A percentile compares a stretch with the other conserved stretches of the same genome.
Evolutionary conservation across 1,140 invertebrate species (phyloP).

Genomic region (Dreissena polymorpha): DNA sequence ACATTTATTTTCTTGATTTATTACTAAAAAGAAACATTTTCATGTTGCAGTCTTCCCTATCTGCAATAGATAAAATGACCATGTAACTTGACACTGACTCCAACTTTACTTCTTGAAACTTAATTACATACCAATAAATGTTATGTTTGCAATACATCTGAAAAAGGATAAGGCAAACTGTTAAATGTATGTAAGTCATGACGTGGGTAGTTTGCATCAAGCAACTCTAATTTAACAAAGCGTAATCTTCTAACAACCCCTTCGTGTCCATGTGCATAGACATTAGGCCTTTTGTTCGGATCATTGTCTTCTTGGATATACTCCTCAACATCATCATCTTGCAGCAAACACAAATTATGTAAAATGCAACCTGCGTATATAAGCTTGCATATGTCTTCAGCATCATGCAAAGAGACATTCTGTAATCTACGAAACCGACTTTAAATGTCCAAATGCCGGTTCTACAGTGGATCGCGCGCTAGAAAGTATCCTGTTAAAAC

Average conservation of each 20-base stretch:
- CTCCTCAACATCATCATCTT: constrained; percentile 41
- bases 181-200: no score
- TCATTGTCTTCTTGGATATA: constrained; percentile 24
- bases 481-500: constrained; percentile 37
- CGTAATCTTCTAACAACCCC: neutral
- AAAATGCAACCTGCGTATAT: constrained; percentile 41
- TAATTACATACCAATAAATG: no score
- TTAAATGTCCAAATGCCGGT: constrained; percentile 50
- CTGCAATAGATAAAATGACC: no score
- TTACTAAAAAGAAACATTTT: no score
- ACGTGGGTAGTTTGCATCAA: no score
- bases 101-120: no score
- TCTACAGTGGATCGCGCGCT: constrained; percentile 15
- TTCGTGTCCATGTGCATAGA: neutral
- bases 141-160: no score
- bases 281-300: constrained; percentile 7
- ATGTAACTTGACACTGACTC: no score
- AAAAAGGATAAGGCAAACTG: no score
- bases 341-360: constrained; percentile 53
- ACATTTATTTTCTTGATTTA: no score
- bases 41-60: no score
- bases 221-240: no score
- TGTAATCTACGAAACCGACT: constrained; percentile 34
- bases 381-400: constrained; percentile 4
- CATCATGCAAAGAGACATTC: constrained; percentile 18